phyloP scores from a whole-genome alignment of 2,888 invertebrate genomes.

The Chrysolina americana region DNA sequence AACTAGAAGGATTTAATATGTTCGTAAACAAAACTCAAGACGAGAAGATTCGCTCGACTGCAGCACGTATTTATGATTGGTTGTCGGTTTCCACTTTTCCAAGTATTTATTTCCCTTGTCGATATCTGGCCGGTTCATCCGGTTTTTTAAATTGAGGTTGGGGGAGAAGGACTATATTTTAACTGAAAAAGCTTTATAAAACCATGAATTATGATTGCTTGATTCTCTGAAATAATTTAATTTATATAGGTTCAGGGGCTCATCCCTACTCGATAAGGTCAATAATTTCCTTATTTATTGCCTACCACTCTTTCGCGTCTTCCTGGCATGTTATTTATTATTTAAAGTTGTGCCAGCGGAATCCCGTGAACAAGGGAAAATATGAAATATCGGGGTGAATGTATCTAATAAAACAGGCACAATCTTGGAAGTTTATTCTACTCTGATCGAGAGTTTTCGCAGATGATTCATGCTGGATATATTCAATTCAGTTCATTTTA shows the following conservation, averaged over 20 bases:
- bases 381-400: neutral
- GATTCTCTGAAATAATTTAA: constrained; percentile 54
- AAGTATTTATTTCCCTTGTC: constrained; percentile 41
- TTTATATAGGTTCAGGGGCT: constrained; percentile 45
- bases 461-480: too few species aligned
- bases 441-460: too few species aligned
- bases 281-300: constrained; percentile 49
- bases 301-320: constrained; percentile 32
- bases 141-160: constrained; percentile 52
- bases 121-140: constrained; percentile 41
- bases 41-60: neutral
- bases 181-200: constrained; percentile 52
- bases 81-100: constrained; percentile 13
- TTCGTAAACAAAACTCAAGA: neutral
- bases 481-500: too few species aligned
- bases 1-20: neutral
- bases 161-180: constrained; percentile 48
- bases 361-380: constrained; percentile 4
- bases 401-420: neutral
- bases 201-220: constrained; percentile 55
- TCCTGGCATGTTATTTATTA: constrained; percentile 41
- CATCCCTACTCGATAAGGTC: constrained; percentile 47
- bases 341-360: constrained; percentile 40
- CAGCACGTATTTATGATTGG: constrained; percentile 18
- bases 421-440: neutral